These are phyloP conservation scores for Clinocottus analis DNA, from an alignment of 2,113 vertebrate genomes.

Conservation along the genomic window DNA sequence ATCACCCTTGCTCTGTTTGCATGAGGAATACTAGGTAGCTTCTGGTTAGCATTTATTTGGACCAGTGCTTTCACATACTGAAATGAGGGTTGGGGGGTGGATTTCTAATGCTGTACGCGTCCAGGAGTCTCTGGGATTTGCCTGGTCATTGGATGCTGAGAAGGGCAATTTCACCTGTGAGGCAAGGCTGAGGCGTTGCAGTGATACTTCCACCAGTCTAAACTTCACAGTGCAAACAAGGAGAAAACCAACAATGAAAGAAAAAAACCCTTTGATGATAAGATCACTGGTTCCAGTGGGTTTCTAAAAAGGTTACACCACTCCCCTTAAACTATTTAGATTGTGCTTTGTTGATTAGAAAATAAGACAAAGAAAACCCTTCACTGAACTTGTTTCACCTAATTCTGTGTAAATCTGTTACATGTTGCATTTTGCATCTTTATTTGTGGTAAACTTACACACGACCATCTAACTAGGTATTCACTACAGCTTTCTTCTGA, in stretches of 20 bases:
- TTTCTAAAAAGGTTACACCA: slow-evolving; percentile 75
- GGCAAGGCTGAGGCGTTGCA: slow-evolving; percentile 72
- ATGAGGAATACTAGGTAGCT: slow-evolving; percentile 56
- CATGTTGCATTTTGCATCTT: slow-evolving; percentile 72
- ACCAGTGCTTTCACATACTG: slow-evolving; percentile 5
- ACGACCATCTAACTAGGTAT: slow-evolving; percentile 49
- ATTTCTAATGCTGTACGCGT: neutral
- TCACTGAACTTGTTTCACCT: slow-evolving; percentile 69
- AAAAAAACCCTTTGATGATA: slow-evolving; percentile 74
- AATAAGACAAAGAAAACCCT: slow-evolving; percentile 78
- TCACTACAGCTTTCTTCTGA: slow-evolving; percentile 51
- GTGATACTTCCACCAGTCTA: slow-evolving; percentile 76
- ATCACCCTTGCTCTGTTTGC: slow-evolving; percentile 52
- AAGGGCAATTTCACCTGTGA: slow-evolving; percentile 53
- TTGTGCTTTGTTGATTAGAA: slow-evolving; percentile 87
- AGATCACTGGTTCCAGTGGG: slow-evolving; percentile 70
- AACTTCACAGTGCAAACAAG: slow-evolving; percentile 85
- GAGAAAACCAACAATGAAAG: slow-evolving; percentile 78
- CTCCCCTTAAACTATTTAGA: slow-evolving; percentile 78
- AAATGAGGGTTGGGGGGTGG: slow-evolving; percentile 13
- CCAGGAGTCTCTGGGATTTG: slow-evolving; percentile 12
- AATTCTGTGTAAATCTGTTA: slow-evolving; percentile 76
- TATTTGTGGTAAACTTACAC: slow-evolving; percentile 72
- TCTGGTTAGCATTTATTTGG: slow-evolving; percentile 26
- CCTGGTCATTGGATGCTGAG: slow-evolving; percentile 41